These are phyloP conservation scores for Corythoichthys intestinalis DNA, from an alignment of 2,113 vertebrate genomes.

Conservation along the genomic window DNA sequence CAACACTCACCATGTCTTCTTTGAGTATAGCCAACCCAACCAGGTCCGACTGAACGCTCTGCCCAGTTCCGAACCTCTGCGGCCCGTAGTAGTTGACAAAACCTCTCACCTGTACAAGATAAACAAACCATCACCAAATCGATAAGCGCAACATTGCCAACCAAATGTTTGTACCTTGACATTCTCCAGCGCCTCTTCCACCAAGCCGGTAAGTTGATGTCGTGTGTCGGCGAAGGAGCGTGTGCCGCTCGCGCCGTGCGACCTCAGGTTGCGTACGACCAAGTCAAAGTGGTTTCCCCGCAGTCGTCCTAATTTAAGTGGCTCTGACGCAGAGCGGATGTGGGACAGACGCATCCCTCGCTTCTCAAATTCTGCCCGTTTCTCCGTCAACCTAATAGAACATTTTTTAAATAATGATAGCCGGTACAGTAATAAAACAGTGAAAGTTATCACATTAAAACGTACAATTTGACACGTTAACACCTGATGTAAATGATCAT, in stretches of 20 bases:
- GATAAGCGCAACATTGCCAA: neutral
- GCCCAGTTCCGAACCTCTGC: conserved; percentile 76
- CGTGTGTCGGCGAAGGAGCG: conserved; percentile 7
- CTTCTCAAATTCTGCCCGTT: conserved; percentile 73
- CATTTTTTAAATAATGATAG: neutral
- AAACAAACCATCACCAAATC: neutral
- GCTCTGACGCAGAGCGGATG: conserved; percentile 69
- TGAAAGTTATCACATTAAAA: no score
- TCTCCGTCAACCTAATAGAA: conserved; percentile 76
- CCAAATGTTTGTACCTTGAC: conserved; percentile 72
- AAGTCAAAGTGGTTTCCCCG: conserved; percentile 91
- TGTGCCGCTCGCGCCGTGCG: conserved; percentile 49
- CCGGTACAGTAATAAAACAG: no score
- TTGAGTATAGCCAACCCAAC: conserved; percentile 73
- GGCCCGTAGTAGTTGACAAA: conserved; percentile 71
- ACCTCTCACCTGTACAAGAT: conserved; percentile 43
- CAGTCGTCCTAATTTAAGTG: conserved; percentile 84
- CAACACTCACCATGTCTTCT: conserved; percentile 56
- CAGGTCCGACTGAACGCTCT: conserved; percentile 77
- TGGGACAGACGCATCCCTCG: conserved; percentile 80
- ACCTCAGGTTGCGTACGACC: conserved; percentile 79
- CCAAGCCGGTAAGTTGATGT: conserved; percentile 66
- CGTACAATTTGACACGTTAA: no score
- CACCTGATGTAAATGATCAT: no score
- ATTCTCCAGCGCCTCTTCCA: conserved; percentile 82